Percentiles rank a stretch among this genome's conserved stretches.
Evolutionary conservation across 1,140 invertebrate genomes (phyloP).

Genomic region (Leguminivora glycinivorella): DNA sequence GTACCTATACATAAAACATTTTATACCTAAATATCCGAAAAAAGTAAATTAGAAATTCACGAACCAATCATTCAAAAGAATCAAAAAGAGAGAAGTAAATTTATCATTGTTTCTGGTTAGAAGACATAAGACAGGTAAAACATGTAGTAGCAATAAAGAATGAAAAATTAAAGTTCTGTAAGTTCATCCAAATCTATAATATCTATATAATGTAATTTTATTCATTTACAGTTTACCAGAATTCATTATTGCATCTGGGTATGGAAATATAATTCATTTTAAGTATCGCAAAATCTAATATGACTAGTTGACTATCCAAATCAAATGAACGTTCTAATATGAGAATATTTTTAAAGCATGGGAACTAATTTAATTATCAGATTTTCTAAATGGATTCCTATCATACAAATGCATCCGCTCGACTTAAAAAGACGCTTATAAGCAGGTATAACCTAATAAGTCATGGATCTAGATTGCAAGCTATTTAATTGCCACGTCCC

Average conservation of each 20-base stretch:
- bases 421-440: constrained; percentile 22
- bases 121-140: too few species aligned
- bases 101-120: too few species aligned
- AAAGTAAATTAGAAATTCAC: too few species aligned
- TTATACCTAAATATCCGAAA: too few species aligned
- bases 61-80: too few species aligned
- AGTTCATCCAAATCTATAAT: too few species aligned
- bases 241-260: background rate
- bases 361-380: constrained; percentile 28
- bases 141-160: too few species aligned
- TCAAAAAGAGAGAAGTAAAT: too few species aligned
- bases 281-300: background rate
- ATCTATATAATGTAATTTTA: background rate
- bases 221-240: background rate
- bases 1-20: too few species aligned
- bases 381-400: constrained; percentile 27
- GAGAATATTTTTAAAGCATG: background rate
- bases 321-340: background rate
- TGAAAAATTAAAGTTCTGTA: too few species aligned
- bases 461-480: constrained; percentile 20
- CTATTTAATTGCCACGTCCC: constrained; percentile 26
- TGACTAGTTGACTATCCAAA: background rate
- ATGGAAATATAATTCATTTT: background rate
- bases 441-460: constrained; percentile 26
- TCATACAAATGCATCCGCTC: constrained; percentile 27